Evolutionary conservation across 2,888 invertebrate species (phyloP).

Genomic region (Scrobipalpa atriplicella): DNA sequence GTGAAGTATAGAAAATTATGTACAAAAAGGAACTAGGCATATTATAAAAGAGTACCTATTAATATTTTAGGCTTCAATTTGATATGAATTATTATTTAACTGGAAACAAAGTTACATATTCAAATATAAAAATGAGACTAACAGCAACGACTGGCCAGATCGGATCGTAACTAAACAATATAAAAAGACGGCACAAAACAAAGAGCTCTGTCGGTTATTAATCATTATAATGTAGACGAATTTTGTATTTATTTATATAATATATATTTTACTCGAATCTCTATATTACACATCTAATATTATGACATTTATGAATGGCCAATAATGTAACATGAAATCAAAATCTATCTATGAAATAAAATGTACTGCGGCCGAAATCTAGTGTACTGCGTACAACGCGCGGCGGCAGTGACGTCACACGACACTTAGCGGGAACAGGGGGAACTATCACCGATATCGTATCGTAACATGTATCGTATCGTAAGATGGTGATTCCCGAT

Average conservation of each 20-base stretch:
- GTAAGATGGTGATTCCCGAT: not conserved
- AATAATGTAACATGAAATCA: slow-evolving; percentile 61
- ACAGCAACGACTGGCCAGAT: slow-evolving; percentile 43
- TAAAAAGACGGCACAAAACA: slow-evolving; percentile 54
- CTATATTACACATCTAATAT: slow-evolving; percentile 76
- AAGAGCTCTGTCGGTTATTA: slow-evolving; percentile 42
- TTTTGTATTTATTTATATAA: slow-evolving; percentile 49
- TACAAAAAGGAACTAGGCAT: slow-evolving; percentile 54
- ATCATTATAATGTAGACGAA: slow-evolving; percentile 49
- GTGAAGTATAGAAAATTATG: slow-evolving; percentile 56
- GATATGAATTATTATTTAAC: slow-evolving; percentile 33
- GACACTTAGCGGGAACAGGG: not conserved
- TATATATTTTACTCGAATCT: slow-evolving; percentile 61
- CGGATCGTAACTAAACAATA: slow-evolving; percentile 45
- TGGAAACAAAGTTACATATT: slow-evolving; percentile 19
- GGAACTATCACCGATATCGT: not conserved
- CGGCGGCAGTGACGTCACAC: not conserved
- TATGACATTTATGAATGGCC: slow-evolving; percentile 74
- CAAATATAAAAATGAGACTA: slow-evolving; percentile 16
- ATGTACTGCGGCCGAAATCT: slow-evolving; percentile 54
- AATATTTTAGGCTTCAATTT: slow-evolving; percentile 46
- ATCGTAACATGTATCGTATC: not conserved
- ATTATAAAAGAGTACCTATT: slow-evolving; percentile 48
- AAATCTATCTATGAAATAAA: slow-evolving; percentile 60
- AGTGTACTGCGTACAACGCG: slow-evolving; percentile 40